A percentile compares a stretch with the other conserved stretches of the same genome.
These are phyloP conservation scores for Eumeta japonica DNA, from an alignment of 1,140 invertebrate genomes.

Conservation along the genomic window DNA sequence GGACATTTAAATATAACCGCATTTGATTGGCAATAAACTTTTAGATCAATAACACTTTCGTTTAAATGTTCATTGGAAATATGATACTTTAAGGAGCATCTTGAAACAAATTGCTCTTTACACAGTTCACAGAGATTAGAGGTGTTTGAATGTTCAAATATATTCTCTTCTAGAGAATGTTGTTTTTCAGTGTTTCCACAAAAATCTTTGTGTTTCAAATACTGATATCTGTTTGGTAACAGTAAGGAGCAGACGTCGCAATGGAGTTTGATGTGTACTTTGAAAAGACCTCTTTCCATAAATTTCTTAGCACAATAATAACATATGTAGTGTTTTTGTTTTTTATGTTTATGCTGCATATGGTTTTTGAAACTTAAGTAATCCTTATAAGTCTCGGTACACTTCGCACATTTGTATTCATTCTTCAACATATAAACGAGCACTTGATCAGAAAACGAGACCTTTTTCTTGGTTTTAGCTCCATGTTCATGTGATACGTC, in stretches of 20 bases:
- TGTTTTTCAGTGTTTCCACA: conserved; percentile 28
- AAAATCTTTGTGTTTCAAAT: conserved; percentile 22
- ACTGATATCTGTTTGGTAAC: conserved; percentile 22
- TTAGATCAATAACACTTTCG: conserved; percentile 14
- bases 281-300: conserved; percentile 39
- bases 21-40: conserved; percentile 19
- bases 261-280: conserved; percentile 42
- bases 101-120: conserved; percentile 33
- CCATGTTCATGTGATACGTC: conserved; percentile 13
- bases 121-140: conserved; percentile 38
- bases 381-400: conserved; percentile 32
- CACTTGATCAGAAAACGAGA: conserved; percentile 39
- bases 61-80: conserved; percentile 31
- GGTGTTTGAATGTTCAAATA: conserved; percentile 26
- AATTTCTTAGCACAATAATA: conserved; percentile 40
- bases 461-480: conserved; percentile 32
- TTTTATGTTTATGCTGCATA: conserved; percentile 36
- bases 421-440: conserved; percentile 35
- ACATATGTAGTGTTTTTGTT: conserved; percentile 43
- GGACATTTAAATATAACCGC: conserved; percentile 30
- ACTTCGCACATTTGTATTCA: conserved; percentile 41
- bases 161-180: conserved; percentile 39
- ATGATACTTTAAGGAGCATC: conserved; percentile 34
- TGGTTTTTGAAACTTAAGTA: conserved; percentile 30
- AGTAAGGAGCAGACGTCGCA: conserved; percentile 31